Conservation (phyloP, 2,113 vertebrate genomes). For the Lota lota region DNA sequence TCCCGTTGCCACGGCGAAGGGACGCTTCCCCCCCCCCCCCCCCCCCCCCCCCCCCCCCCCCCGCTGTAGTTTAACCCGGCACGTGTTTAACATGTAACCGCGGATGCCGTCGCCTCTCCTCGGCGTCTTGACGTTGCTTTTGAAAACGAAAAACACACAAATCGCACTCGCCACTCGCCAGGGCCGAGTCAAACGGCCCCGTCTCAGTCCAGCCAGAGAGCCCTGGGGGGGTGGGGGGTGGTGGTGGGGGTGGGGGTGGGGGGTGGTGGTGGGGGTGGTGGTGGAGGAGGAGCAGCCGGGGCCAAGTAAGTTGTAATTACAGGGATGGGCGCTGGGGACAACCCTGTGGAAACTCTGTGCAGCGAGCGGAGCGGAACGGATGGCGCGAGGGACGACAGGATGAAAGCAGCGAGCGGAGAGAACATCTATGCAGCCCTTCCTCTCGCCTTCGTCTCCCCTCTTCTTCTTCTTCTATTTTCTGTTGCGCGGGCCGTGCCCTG, state of each 20-base stretch:
- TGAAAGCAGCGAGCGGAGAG: neutral
- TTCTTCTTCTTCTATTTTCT: neutral
- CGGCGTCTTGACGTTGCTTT: too few relatives aligned
- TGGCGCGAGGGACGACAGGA: neutral
- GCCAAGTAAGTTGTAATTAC: slow-evolving; percentile 62
- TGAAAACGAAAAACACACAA: too few relatives aligned
- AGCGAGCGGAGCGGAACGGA: slow-evolving; percentile 35
- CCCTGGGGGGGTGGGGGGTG: neutral
- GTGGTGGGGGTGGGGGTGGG: neutral
- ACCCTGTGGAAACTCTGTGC: slow-evolving; percentile 64
- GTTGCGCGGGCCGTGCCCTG: neutral
- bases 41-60: too few relatives aligned
- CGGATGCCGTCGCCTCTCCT: too few relatives aligned
- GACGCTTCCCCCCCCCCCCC: too few relatives aligned
- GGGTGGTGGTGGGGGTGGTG: neutral
- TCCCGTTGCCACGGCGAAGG: too few relatives aligned
- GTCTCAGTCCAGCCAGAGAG: neutral
- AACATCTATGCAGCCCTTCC: too few relatives aligned
- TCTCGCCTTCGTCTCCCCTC: too few relatives aligned
- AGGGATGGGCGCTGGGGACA: slow-evolving; percentile 43
- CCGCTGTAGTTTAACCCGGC: too few relatives aligned
- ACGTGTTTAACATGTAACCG: too few relatives aligned
- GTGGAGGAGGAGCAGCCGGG: slow-evolving; percentile 22
- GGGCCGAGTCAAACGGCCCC: too few relatives aligned
- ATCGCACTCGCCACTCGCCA: too few relatives aligned